Evolutionary conservation across 1,140 invertebrate genomes (phyloP).

Genomic region (Octopus sinensis): DNA sequence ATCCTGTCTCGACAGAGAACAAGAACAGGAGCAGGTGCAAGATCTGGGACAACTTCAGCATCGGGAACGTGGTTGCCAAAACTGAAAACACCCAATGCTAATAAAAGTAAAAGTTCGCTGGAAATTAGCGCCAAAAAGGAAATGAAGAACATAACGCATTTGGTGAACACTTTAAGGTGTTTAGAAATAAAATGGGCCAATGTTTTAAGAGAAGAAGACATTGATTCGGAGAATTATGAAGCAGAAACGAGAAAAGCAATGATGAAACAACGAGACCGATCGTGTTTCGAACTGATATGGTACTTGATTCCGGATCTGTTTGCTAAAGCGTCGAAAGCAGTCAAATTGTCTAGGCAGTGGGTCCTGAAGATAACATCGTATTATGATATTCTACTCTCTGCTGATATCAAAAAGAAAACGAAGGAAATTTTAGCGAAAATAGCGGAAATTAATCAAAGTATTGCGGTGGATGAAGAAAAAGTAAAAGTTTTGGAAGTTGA

Average conservation of each 20-base stretch:
- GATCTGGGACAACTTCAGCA: background rate
- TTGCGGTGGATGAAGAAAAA: background rate
- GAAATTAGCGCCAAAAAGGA: background rate
- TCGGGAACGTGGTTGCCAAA: background rate
- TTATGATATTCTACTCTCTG: background rate
- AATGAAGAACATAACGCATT: background rate
- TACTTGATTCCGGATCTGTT: background rate
- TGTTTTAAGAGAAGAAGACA: background rate
- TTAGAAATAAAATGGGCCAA: background rate
- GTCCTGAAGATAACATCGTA: background rate
- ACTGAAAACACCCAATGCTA: background rate
- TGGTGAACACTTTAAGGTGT: background rate
- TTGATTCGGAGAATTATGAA: background rate
- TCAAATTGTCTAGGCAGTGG: background rate
- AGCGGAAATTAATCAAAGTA: background rate
- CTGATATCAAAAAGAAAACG: background rate
- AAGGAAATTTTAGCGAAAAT: background rate
- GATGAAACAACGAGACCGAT: background rate
- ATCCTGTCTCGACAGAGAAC: background rate
- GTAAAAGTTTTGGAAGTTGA: background rate
- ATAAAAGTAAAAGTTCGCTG: background rate
- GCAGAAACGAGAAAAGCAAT: background rate
- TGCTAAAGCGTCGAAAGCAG: background rate
- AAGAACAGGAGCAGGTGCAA: background rate
- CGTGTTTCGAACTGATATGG: background rate